Conservation (phyloP, 2,888 invertebrate genomes). For the Drosophila buzzatii region DNA sequence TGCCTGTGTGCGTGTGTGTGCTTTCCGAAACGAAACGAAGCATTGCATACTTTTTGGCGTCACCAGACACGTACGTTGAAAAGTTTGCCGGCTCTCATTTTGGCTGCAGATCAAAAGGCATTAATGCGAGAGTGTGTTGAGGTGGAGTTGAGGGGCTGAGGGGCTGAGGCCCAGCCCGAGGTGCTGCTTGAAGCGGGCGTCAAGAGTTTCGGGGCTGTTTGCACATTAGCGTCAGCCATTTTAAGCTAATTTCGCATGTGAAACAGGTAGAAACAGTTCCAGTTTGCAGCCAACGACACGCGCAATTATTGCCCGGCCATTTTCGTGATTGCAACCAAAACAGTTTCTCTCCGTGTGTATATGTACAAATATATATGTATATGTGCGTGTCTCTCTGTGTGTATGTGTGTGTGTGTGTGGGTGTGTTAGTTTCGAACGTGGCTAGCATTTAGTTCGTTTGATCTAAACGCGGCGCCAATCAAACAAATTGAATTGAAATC, state of each 20-base stretch:
- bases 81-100: constrained; percentile 45
- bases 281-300: constrained; percentile 75
- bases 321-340: constrained; percentile 70
- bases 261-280: constrained; percentile 76
- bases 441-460: constrained; percentile 74
- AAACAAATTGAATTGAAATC: constrained; percentile 78
- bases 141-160: not conserved
- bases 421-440: constrained; percentile 59
- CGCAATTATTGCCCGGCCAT: constrained; percentile 80
- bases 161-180: not conserved
- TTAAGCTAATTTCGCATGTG: constrained; percentile 78
- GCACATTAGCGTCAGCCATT: constrained; percentile 75
- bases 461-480: constrained; percentile 70
- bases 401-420: not conserved
- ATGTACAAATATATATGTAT: not conserved
- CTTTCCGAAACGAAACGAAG: constrained; percentile 36
- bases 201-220: constrained; percentile 49
- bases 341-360: constrained; percentile 15
- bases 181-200: constrained; percentile 13
- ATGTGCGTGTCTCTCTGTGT: not conserved
- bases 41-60: constrained; percentile 39
- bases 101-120: constrained; percentile 71
- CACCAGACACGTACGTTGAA: constrained; percentile 59
- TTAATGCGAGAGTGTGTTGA: constrained; percentile 50
- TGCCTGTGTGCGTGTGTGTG: constrained; percentile 5